Conservation (phyloP, 2,888 invertebrate genomes). For the Aproaerema taeniolella region DNA sequence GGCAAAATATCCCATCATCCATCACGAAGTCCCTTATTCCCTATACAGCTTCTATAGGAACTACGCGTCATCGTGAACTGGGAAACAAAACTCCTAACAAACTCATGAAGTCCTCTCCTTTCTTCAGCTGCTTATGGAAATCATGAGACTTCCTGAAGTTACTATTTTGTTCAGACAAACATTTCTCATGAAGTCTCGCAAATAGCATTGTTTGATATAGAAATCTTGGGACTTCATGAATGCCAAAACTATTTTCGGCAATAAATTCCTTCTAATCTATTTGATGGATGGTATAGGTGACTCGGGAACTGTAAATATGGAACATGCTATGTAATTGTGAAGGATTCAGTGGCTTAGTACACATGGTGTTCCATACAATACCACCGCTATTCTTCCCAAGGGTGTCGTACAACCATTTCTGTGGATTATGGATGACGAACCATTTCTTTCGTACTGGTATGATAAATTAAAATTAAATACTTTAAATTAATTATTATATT, state of each 20-base stretch:
- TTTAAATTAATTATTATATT: no score
- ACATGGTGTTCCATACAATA: no score
- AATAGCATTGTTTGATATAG: neutral
- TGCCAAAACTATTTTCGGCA: conserved; percentile 6
- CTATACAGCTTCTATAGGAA: no score
- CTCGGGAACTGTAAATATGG: conserved; percentile 13
- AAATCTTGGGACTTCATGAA: conserved; percentile 2
- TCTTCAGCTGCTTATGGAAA: neutral
- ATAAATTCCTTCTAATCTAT: conserved; percentile 15
- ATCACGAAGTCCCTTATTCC: neutral
- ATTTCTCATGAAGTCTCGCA: neutral
- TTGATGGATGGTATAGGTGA: conserved; percentile 14
- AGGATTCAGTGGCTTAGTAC: no score
- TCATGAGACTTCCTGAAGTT: conserved; percentile 2
- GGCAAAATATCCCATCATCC: neutral
- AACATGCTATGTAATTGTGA: conserved; percentile 7
- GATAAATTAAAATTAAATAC: no score
- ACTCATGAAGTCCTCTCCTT: no score
- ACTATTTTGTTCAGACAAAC: neutral
- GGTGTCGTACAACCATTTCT: no score
- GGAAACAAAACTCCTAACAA: no score
- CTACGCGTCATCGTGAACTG: no score
- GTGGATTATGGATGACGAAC: no score
- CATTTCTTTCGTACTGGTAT: no score
- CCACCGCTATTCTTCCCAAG: no score